Base-by-base conservation (phyloP, 2,797 vertebrate species). In the Pogoniulus pusillus region DNA sequence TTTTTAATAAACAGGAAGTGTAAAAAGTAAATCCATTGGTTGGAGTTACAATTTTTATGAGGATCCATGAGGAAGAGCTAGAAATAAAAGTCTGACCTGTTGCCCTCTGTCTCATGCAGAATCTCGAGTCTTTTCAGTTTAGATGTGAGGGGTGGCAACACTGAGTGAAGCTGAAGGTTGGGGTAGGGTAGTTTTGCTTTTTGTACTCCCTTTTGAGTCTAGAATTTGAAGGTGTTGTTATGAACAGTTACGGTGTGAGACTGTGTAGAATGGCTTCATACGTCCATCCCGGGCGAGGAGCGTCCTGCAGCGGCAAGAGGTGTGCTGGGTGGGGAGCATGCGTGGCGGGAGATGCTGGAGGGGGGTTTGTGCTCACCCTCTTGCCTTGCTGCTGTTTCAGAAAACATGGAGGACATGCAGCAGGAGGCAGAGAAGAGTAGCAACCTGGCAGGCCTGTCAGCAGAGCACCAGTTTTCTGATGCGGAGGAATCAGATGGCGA, bases 381-480 rank as follows among this genome's bases (percentile, higher is more conserved):
- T 63, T 92, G 39, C n/a, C 45, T 93, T 93, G 41, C 58, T 8
- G 1, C 93, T 90, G 5, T 97, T 97, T 90, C 89, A 98, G 98
- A 98, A 97, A 98, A 96, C 43, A 97, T 97, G 97, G 99, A 99
- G 66, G 99, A 99, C 83, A 97, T 98, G 84, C 98, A 98, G 85
- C 98, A 98, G 93, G 97, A 97, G 47, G 94, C 97, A 26, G 98
- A 98, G 90, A 99, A 98, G 97, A 97, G 97, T 18, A 98, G 97
- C 86, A 95, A 16, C 81, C 82, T 97, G 77, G 96, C 97, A 58
- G 96, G 97, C 20, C 87, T 97, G 79, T 97, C 98, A 94, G 96
- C 98, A 8, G 98, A 98, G 14, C 99, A 99, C 93, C 99, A 99
- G 97, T 99, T 99, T 96, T 99, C 99, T 5, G 99, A 99, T 3